A percentile compares a stretch with the other conserved stretches of the same genome.
phyloP scores from a whole-genome alignment of 2,113 vertebrate species.

The Gila orcuttii region DNA sequence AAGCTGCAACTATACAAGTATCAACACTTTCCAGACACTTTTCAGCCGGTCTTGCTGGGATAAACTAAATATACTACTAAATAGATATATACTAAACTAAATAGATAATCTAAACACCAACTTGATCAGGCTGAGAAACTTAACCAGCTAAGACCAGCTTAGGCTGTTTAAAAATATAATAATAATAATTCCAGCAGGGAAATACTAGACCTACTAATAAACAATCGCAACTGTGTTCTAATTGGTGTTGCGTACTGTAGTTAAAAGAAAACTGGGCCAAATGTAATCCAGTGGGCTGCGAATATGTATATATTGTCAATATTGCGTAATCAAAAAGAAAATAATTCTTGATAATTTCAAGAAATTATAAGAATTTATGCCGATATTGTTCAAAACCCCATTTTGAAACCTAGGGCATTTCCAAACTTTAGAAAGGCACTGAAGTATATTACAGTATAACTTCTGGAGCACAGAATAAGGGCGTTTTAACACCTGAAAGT shows the following conservation, averaged over 20 bases:
- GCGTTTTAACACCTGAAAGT: no score
- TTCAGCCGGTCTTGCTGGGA: not conserved
- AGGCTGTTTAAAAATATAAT: not conserved
- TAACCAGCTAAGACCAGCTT: not conserved
- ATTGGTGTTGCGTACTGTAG: not conserved
- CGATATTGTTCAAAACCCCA: not conserved
- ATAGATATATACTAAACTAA: no score
- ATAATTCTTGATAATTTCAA: not conserved
- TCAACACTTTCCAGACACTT: no score
- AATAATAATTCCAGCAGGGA: no score
- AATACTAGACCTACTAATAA: not conserved
- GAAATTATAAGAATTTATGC: not conserved
- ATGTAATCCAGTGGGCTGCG: no score
- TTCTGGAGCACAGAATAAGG: not conserved
- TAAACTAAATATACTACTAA: no score
- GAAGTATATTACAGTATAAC: not conserved
- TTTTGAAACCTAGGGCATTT: not conserved
- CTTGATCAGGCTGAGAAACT: not conserved
- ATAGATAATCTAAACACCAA: not conserved
- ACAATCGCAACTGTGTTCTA: not conserved
- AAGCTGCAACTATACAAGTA: no score
- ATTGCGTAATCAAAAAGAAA: no score
- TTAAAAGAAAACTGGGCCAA: no score
- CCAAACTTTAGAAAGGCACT: not conserved
- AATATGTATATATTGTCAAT: no score